Base-by-base conservation (phyloP, 2,888 invertebrate genomes). In the Anthophora plumipes region DNA sequence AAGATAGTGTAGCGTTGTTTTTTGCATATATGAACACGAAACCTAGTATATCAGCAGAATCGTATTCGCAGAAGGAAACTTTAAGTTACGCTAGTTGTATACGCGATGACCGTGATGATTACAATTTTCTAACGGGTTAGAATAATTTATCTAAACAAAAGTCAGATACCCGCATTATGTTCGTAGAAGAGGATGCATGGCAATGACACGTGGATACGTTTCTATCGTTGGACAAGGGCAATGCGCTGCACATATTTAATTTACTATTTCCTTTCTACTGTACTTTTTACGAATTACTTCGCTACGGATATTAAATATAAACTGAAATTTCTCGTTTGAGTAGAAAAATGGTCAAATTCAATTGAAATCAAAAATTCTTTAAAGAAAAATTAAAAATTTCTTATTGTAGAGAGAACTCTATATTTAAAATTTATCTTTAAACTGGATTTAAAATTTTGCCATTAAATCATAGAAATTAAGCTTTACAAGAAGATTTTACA, bases 131-230 rank as follows among this genome's bases (percentile, higher is more conserved):
- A 61, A 74, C 60, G 20, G 20, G 9, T 11, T 55, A 11, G 41
- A 61, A 77, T 77, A 55, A 64, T 52, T 73, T 66, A n/a, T 46
- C 50, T 46, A 66, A 73, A 74, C 46, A 20, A 12, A 17, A 57
- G 46, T 66, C 52, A 48, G 74, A 25, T 43, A 50, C 77, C 74
- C 74, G 74, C 66, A 77, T 77, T 20, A 22, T 20, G 31, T 48
- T 61, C n/a, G 57, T 11, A 48, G 31, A 72, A 46, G 12, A 69
- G 50, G 31, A 68, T 69, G 17, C 31, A 37, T 7, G 68, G n/a
- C 43, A 20, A 9, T n/a, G 69, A 54, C 61, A 61, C 55, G 61
- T 76, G 61, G 52, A 48, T 46, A 61, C 11, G 54, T 60, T 74
- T 41, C 52, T 54, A 54, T 48, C 20, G 46, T 11, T 46, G 25